Evolutionary conservation across 1,140 invertebrate species (phyloP).

Genomic region (Pogonomyrmex californicus): DNA sequence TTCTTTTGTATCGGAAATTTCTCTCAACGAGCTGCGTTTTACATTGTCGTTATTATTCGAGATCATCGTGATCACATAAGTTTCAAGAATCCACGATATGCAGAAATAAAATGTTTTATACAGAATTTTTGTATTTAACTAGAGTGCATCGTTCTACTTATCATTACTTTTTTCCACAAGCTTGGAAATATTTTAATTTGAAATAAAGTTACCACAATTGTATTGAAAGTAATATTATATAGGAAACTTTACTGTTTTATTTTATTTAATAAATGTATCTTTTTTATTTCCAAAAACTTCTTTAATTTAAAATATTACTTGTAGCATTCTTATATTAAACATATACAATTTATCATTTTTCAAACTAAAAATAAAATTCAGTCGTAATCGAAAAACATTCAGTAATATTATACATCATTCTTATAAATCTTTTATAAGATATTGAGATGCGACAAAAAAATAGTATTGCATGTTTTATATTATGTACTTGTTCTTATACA

Average conservation of each 20-base stretch:
- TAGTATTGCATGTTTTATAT: not conserved
- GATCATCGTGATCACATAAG: not conserved
- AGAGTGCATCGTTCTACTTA: not conserved
- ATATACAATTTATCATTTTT: not conserved
- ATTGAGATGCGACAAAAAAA: not conserved
- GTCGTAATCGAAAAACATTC: not conserved
- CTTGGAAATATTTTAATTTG: not conserved
- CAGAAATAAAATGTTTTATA: not conserved
- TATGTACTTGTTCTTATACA: not conserved
- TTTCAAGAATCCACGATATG: not conserved
- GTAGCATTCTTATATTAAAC: not conserved
- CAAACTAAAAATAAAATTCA: conserved; percentile 5
- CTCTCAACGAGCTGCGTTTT: not conserved
- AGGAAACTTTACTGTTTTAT: not conserved
- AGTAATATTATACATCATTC: not conserved
- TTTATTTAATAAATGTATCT: not conserved
- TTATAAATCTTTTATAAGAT: conserved; percentile 27
- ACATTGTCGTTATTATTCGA: conserved; percentile 28
- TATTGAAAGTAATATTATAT: conserved; percentile 14
- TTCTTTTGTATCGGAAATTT: conserved; percentile 23
- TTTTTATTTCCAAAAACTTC: not conserved
- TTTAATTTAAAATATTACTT: conserved; percentile 5
- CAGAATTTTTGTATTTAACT: not conserved
- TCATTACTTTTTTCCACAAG: not conserved
- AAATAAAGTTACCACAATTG: not conserved